These are phyloP conservation scores for Anthopleura xanthogrammica DNA, from an alignment of 92 coral and sea anemone species.

Conservation along the genomic window DNA sequence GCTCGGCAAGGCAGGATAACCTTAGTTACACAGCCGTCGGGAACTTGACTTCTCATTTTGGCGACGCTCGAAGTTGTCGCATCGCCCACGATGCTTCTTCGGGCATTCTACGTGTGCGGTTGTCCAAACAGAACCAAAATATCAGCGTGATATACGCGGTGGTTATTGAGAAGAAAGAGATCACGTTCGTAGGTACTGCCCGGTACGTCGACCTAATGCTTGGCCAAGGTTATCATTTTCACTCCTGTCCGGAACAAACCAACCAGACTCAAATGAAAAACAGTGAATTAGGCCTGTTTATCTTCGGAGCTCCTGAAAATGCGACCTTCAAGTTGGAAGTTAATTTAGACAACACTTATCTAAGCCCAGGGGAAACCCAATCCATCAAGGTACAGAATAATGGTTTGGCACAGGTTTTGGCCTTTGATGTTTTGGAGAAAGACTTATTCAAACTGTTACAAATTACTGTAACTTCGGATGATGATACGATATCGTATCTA, in stretches of 20 bases:
- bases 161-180: slow-evolving; percentile 52
- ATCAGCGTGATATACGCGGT: slow-evolving; percentile 54
- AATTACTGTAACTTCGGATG: slow-evolving; percentile 64
- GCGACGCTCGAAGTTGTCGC: slow-evolving; percentile 58
- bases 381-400: slow-evolving; percentile 55
- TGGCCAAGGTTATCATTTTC: slow-evolving; percentile 55
- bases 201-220: slow-evolving; percentile 34
- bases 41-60: slow-evolving; percentile 48
- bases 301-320: slow-evolving; percentile 68
- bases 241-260: slow-evolving; percentile 58
- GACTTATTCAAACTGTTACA: slow-evolving; percentile 61
- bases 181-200: slow-evolving; percentile 69
- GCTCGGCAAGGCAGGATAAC: slow-evolving; percentile 34
- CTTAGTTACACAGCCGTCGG: slow-evolving; percentile 36
- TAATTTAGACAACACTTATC: slow-evolving; percentile 63
- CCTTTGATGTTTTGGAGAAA: slow-evolving; percentile 61
- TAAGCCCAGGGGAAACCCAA: slow-evolving; percentile 54
- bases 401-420: slow-evolving; percentile 63
- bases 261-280: not conserved
- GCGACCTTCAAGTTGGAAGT: slow-evolving; percentile 49
- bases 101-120: slow-evolving; percentile 59
- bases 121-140: slow-evolving; percentile 38
- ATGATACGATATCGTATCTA: slow-evolving; percentile 55
- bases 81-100: slow-evolving; percentile 25
- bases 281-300: slow-evolving; percentile 35